Conservation (phyloP, 1,140 invertebrate species). For the Solen grandis region DNA sequence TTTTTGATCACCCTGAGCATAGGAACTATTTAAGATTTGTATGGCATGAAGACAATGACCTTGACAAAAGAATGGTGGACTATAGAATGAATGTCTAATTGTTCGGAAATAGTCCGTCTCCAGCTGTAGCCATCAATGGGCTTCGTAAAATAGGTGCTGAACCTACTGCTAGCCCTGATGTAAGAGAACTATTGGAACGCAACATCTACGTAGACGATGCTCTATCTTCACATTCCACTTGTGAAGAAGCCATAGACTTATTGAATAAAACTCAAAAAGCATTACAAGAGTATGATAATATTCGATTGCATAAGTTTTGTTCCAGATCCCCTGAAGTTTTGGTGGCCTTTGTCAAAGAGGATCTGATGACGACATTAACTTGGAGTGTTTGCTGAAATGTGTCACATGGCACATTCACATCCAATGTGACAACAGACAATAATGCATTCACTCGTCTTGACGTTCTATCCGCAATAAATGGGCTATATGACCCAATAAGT, state of each 20-base stretch:
- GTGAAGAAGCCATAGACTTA: constrained; percentile 7
- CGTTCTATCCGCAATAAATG: constrained; percentile 30
- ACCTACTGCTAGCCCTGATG: neutral
- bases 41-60: constrained; percentile 47
- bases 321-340: constrained; percentile 6
- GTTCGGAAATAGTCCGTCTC: constrained; percentile 55
- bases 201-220: constrained; percentile 43
- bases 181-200: neutral
- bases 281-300: constrained; percentile 8
- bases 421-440: neutral
- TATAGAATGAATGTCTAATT: constrained; percentile 53
- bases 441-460: constrained; percentile 57
- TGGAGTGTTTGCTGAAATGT: constrained; percentile 54
- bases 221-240: neutral
- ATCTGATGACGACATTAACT: constrained; percentile 53
- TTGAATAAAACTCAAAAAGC: constrained; percentile 10
- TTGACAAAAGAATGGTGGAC: constrained; percentile 8
- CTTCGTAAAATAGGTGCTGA: constrained; percentile 10
- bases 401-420: constrained; percentile 33
- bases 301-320: constrained; percentile 24
- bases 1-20: constrained; percentile 39
- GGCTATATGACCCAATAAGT: constrained; percentile 55
- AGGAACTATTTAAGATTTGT: constrained; percentile 45
- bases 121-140: constrained; percentile 42
- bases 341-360: constrained; percentile 10